These are phyloP conservation scores for Thaleichthys pacificus DNA, from an alignment of 2,797 vertebrate genomes.

Conservation along the genomic window DNA sequence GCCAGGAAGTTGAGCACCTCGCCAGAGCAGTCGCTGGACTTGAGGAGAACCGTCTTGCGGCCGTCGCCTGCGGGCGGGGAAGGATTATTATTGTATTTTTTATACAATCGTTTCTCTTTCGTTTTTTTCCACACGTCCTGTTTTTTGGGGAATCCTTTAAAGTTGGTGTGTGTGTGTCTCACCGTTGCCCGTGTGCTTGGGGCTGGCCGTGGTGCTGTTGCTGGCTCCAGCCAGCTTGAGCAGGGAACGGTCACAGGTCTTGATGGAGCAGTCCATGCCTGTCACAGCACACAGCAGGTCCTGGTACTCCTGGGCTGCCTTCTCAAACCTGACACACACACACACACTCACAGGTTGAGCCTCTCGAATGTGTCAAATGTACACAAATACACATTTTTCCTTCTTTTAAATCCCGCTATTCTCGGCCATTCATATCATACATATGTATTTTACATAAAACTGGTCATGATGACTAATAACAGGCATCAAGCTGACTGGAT, in stretches of 20 bases:
- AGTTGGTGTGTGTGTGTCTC: slow-evolving; percentile 29
- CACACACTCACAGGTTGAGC: slow-evolving; percentile 9
- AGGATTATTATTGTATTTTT: neutral
- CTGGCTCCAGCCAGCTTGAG: slow-evolving; percentile 81
- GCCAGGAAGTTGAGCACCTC: slow-evolving; percentile 94
- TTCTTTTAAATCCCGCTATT: neutral
- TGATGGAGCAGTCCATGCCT: slow-evolving; percentile 90
- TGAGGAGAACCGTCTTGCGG: slow-evolving; percentile 90
- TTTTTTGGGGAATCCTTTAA: neutral
- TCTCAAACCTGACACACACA: slow-evolving; percentile 86
- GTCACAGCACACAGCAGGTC: slow-evolving; percentile 93
- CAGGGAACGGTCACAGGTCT: slow-evolving; percentile 83
- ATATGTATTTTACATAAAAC: neutral
- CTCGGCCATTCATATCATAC: neutral
- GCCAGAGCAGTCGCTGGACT: slow-evolving; percentile 87
- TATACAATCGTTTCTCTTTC: neutral
- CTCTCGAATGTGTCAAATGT: neutral
- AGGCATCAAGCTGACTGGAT: too few species aligned
- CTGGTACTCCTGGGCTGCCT: slow-evolving; percentile 92
- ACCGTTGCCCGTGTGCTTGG: slow-evolving; percentile 91
- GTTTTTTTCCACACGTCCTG: neutral
- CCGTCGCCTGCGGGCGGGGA: slow-evolving; percentile 76
- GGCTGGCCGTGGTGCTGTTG: slow-evolving; percentile 82
- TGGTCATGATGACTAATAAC: neutral
- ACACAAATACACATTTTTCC: neutral